These are phyloP conservation scores for Tyrannus savana DNA, from an alignment of 2,113 vertebrate genomes.

Conservation along the genomic window DNA sequence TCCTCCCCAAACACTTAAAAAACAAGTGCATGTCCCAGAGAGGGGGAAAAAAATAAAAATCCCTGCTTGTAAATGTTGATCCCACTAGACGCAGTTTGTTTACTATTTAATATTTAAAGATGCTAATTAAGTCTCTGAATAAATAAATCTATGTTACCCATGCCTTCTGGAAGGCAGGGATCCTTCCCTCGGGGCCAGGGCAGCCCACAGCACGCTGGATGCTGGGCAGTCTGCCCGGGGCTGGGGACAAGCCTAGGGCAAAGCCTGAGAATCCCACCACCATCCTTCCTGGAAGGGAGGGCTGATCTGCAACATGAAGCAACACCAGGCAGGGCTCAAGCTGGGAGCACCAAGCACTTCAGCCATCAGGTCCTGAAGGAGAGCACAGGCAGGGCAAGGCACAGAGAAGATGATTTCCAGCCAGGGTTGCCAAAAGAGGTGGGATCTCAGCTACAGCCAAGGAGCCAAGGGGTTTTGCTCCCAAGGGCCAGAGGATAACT, in stretches of 20 bases:
- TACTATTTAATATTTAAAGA: slow-evolving; percentile 81
- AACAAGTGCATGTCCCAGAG: not conserved
- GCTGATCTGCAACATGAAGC: accelerated
- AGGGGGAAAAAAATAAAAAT: not conserved
- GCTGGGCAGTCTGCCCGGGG: not conserved
- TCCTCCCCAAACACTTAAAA: slow-evolving; percentile 20
- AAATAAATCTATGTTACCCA: slow-evolving; percentile 62
- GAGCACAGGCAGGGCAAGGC: not conserved
- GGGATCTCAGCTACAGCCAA: not conserved
- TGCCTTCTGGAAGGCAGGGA: slow-evolving; percentile 17
- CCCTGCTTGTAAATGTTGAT: slow-evolving; percentile 69
- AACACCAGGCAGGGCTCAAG: not conserved
- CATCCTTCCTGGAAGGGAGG: not conserved
- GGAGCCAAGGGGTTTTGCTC: not conserved
- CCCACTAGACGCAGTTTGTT: slow-evolving; percentile 69
- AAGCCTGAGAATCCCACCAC: not conserved
- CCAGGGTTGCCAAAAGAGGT: accelerated
- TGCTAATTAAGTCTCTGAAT: slow-evolving; percentile 76
- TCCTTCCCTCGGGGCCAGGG: not conserved
- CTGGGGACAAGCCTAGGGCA: not conserved
- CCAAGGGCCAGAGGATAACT: not conserved
- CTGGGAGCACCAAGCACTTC: not conserved
- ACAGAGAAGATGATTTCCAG: not conserved
- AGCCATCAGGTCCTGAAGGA: not conserved
- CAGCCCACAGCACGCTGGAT: accelerated